Evolutionary conservation across 1,140 invertebrate genomes (phyloP).

Genomic region (Calliphora vicina): DNA sequence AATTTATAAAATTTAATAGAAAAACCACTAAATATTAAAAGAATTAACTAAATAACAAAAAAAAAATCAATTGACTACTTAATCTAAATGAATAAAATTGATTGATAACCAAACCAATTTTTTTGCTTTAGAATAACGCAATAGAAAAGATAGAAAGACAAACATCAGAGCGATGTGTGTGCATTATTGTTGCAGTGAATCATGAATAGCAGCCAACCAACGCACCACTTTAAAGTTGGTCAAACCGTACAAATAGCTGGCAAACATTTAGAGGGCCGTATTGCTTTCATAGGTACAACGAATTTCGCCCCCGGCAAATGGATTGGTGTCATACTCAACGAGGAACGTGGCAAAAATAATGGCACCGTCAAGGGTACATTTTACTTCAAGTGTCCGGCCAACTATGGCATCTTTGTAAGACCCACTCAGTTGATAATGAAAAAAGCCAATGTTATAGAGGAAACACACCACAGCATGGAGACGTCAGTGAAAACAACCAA

Average conservation of each 20-base stretch:
- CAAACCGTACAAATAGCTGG: conserved; percentile 80
- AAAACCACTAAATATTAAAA: not conserved
- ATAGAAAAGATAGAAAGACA: no score
- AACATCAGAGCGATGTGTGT: not conserved
- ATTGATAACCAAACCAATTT: no score
- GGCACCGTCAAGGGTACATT: conserved; percentile 83
- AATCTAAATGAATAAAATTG: no score
- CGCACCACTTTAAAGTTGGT: conserved; percentile 61
- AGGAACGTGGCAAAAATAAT: conserved; percentile 91
- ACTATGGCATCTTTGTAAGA: conserved; percentile 86
- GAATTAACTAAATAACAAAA: not conserved
- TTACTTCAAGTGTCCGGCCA: conserved; percentile 86
- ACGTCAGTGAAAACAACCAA: conserved; percentile 31
- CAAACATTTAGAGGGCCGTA: conserved; percentile 79
- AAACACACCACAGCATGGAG: not conserved
- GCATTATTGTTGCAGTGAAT: not conserved
- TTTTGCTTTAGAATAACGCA: no score
- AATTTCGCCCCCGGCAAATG: conserved; percentile 87
- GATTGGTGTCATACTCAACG: conserved; percentile 89
- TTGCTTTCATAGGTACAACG: conserved; percentile 85
- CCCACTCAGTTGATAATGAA: conserved; percentile 75
- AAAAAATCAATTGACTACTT: not conserved
- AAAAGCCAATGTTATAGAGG: conserved; percentile 10
- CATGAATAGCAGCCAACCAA: conserved; percentile 15
- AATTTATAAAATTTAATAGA: conserved; percentile 1